Conservation (phyloP, 2,888 invertebrate genomes). For the Tipula lateralis region DNA sequence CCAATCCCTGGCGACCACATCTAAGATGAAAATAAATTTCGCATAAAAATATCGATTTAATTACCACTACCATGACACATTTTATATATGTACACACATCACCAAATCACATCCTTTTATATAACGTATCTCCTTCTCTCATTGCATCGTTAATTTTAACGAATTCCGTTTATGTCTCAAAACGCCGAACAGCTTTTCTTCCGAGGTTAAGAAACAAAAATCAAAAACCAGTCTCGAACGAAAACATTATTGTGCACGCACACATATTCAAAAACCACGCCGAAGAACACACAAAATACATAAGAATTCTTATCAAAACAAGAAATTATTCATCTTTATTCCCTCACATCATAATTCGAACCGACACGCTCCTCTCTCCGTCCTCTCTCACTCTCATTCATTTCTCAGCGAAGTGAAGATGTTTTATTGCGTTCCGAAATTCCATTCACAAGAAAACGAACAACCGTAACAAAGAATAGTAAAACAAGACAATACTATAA, state of each 20-base stretch:
- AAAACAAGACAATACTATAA: neutral
- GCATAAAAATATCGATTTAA: neutral
- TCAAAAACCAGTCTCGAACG: neutral
- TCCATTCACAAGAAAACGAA: neutral
- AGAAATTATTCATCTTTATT: neutral
- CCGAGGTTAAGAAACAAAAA: neutral
- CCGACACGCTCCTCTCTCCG: neutral
- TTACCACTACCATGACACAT: neutral
- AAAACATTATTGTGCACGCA: neutral
- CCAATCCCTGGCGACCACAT: neutral
- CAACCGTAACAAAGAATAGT: neutral
- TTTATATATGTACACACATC: neutral
- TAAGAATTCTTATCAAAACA: constrained; percentile 19
- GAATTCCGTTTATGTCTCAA: neutral
- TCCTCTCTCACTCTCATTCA: neutral
- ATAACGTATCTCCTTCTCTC: neutral
- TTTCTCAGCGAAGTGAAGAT: neutral
- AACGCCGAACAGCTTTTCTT: neutral
- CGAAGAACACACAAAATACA: neutral
- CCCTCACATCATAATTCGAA: neutral
- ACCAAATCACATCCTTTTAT: neutral
- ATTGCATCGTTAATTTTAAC: neutral
- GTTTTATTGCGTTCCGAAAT: neutral
- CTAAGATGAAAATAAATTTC: constrained; percentile 1
- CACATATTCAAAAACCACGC: neutral